phyloP scores from a whole-genome alignment of 2,113 vertebrate species.

The Clarias gariepinus region DNA sequence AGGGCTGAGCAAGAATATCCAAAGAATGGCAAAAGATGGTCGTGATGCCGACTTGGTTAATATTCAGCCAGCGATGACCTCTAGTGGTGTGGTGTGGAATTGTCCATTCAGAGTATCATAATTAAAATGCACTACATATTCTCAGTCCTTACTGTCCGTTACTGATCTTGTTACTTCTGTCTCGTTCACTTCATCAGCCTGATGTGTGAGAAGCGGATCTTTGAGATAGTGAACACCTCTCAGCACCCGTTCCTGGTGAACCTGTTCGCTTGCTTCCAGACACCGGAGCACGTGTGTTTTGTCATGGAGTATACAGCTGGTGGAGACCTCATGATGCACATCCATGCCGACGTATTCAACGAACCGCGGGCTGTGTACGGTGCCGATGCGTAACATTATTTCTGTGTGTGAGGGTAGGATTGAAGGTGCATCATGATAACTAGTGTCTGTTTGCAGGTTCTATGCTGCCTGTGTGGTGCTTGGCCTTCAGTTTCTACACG shows the following conservation, averaged over 20 bases:
- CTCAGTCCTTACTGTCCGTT: background rate
- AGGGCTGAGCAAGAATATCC: background rate
- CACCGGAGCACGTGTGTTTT: conserved; percentile 95
- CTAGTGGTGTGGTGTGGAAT: background rate
- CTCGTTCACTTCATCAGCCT: conserved; percentile 73
- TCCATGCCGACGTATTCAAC: conserved; percentile 95
- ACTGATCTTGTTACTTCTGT: background rate
- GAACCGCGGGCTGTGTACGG: conserved; percentile 93
- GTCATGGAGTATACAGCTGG: conserved; percentile 99
- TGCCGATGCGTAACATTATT: background rate
- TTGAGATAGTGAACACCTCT: conserved; percentile 93
- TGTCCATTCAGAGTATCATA: background rate
- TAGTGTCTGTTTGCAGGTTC: conserved; percentile 67
- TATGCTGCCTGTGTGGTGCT: conserved; percentile 97
- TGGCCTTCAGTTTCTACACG: conserved; percentile 95
- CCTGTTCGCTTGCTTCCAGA: conserved; percentile 99
- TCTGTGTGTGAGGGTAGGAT: background rate
- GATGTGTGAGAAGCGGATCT: conserved; percentile 99
- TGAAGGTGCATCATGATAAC: background rate
- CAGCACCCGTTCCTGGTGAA: conserved; percentile 99
- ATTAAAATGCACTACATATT: background rate
- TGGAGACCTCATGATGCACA: conserved; percentile 99
- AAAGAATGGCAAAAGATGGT: background rate
- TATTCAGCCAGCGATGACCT: background rate
- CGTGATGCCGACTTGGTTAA: background rate